Evolutionary conservation across 2,797 vertebrate species (phyloP), one percentile per base, ranked within the genome.

Genomic region (Hippoglossus hippoglossus): DNA sequence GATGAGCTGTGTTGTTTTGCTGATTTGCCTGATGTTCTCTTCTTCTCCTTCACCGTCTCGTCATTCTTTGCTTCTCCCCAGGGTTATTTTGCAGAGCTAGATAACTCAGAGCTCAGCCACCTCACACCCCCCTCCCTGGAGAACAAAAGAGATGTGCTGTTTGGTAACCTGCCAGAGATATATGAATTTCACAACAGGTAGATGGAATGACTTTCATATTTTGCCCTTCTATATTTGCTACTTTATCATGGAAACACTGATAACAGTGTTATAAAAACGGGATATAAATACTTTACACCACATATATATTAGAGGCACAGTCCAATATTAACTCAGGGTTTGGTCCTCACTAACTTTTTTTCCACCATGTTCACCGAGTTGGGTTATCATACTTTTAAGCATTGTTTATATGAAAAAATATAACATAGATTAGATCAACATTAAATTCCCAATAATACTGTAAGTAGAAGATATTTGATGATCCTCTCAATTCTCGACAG

Each of bases 181-280:
- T 96, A 96, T 1, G 95, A 97, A 56, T 99, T 99, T 87, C 97
- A 99, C 84, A 96, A 96, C 92, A 97, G 94, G 98, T 95, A 94
- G 13, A 77, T 44, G 4, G 39, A 36, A 52, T 46, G 21, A 1
- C 25, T 41, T 25, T 39, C 19, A 11, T 21, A 41, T 13, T 19
- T 21, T 34, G 12, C 1, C 9, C 18, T 51, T 36, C 6, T 4
- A 18, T 16, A 39, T 25, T 22, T 7, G 1, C 31, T 22, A 8
- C 6, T 28, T 16, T 11, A 26, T 67, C n/a, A 5, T 3, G 6
- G n/a, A 12, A 34, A 47, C 25, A 39, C 1, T 22, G 13, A 39
- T 41, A 25, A 44, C 6, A 8, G 2, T 19, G 5, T 44, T 44
- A 16, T 18, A 5, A 44, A 44, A 39, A 34, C 9, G 9, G 31